Conservation (phyloP, 2,113 vertebrate species). For the Phrynosoma platyrhinos region DNA sequence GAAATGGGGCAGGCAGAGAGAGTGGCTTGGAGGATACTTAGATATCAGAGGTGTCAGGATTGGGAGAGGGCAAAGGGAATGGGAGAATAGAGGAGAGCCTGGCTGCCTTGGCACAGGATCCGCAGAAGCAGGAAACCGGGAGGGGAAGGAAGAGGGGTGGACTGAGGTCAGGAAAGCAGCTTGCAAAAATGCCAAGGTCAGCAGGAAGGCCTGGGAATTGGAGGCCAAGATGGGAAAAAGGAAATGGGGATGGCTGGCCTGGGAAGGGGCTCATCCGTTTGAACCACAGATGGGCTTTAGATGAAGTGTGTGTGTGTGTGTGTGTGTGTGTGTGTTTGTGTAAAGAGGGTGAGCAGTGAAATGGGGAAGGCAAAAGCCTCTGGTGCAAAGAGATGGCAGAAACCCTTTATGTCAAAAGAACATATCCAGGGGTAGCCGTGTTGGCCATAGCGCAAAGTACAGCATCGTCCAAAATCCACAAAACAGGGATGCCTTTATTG, state of each 20-base stretch:
- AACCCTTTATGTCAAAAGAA: no score
- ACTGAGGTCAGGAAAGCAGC: conserved; percentile 56
- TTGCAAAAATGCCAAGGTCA: background rate
- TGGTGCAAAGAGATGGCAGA: no score
- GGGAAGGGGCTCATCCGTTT: background rate
- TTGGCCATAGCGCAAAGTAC: no score
- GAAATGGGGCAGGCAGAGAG: background rate
- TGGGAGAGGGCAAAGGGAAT: background rate
- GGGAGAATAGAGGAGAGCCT: background rate
- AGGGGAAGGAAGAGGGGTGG: background rate
- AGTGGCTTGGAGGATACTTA: background rate
- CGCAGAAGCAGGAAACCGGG: conserved; percentile 46
- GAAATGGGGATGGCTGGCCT: background rate
- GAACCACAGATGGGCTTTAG: background rate
- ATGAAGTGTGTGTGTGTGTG: no score
- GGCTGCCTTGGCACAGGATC: conserved; percentile 2
- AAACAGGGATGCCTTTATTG: no score
- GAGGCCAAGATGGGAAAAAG: background rate
- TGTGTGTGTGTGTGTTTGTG: no score
- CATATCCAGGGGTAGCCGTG: no score
- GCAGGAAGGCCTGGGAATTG: conserved; percentile 38
- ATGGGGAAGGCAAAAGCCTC: background rate
- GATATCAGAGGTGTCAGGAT: background rate
- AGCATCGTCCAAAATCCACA: no score
- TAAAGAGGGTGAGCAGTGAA: background rate